phyloP scores from a whole-genome alignment of 2,888 invertebrate genomes.

The Lepetodrilus schrolli region DNA sequence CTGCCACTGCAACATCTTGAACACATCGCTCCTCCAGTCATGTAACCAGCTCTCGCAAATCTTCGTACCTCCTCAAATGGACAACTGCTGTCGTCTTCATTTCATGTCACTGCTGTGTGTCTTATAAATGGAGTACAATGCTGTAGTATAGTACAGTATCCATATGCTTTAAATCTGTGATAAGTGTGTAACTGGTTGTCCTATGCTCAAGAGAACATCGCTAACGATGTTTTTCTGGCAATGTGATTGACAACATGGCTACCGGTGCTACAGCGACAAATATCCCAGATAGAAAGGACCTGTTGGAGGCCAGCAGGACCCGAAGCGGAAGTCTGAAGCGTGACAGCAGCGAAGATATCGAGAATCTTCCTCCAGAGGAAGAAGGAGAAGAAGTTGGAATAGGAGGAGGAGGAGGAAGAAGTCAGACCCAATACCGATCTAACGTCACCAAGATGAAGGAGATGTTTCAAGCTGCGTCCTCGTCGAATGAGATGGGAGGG shows the following conservation, averaged over 20 bases:
- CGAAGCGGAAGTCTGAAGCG: slow-evolving; percentile 55
- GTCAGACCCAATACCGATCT: slow-evolving; percentile 44
- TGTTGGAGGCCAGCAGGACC: slow-evolving; percentile 51
- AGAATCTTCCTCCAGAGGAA: slow-evolving; percentile 36
- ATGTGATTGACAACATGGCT: slow-evolving; percentile 5
- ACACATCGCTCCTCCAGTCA: too few relatives aligned
- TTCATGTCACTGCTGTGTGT: too few relatives aligned
- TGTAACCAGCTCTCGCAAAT: too few relatives aligned
- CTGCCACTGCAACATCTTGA: too few relatives aligned
- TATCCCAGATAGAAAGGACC: slow-evolving; percentile 35
- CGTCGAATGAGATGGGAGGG: not conserved
- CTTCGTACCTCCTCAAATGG: too few relatives aligned
- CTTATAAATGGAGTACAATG: too few relatives aligned
- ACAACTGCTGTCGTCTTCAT: too few relatives aligned
- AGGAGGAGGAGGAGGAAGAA: not conserved
- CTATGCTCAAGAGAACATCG: too few relatives aligned
- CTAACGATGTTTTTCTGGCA: not conserved
- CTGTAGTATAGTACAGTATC: too few relatives aligned
- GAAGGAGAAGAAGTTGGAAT: slow-evolving; percentile 33
- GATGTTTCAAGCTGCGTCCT: slow-evolving; percentile 58
- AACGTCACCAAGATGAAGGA: slow-evolving; percentile 70
- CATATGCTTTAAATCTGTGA: too few relatives aligned
- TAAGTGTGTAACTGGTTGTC: too few relatives aligned
- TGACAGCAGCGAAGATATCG: slow-evolving; percentile 39
- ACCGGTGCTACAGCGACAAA: not conserved